phyloP scores from a whole-genome alignment of 2,888 invertebrate genomes.

The Pristionchus fissidentatus region DNA sequence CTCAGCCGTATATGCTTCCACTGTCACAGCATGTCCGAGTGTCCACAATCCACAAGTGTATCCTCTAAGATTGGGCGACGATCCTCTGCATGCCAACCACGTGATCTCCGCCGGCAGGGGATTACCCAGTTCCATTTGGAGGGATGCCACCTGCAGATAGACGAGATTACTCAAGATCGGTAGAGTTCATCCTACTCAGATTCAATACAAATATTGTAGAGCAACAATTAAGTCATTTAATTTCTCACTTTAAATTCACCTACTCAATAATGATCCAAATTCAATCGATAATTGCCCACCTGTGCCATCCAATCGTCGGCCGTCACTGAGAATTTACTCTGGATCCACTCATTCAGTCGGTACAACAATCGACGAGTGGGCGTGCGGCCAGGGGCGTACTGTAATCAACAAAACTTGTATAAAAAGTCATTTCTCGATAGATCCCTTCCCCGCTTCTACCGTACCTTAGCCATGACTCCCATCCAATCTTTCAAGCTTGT shows the following conservation, averaged over 20 bases:
- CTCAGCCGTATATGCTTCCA: conserved; percentile 81
- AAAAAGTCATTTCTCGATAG: conserved; percentile 13
- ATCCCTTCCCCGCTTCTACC: neutral
- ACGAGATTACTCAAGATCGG: too few species aligned
- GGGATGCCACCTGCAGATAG: conserved; percentile 35
- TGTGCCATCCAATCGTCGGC: conserved; percentile 76
- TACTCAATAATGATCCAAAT: neutral
- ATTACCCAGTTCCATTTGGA: conserved; percentile 69
- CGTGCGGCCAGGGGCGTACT: conserved; percentile 86
- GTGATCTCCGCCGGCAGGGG: conserved; percentile 69
- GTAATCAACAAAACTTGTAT: conserved; percentile 47
- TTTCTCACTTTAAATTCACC: neutral
- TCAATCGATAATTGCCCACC: conserved; percentile 56
- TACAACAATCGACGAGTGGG: conserved; percentile 83
- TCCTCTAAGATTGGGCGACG: conserved; percentile 82
- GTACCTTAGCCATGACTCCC: conserved; percentile 81
- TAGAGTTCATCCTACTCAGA: too few species aligned
- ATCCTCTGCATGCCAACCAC: conserved; percentile 89
- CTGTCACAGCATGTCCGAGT: conserved; percentile 91
- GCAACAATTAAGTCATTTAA: neutral
- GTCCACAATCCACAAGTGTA: conserved; percentile 96
- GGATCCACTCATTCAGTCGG: conserved; percentile 80
- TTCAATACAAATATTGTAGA: neutral
- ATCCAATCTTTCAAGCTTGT: conserved; percentile 85
- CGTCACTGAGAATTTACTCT: conserved; percentile 70